Conservation (phyloP, 2,888 invertebrate genomes). For the Cataglyphis rosenhaueri region DNA sequence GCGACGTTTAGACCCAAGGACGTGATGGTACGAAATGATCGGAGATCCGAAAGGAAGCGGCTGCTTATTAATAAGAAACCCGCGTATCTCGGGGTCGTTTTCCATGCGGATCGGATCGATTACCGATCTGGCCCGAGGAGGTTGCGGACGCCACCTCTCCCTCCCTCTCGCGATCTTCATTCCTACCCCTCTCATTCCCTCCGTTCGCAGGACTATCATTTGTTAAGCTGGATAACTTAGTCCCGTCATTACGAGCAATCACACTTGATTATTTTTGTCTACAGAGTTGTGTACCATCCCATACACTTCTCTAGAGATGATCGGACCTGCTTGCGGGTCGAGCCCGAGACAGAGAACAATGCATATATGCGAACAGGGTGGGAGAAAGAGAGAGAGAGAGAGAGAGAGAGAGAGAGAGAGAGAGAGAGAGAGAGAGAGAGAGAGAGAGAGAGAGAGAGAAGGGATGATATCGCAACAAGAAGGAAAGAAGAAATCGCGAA, state of each 20-base stretch:
- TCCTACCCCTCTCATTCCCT: constrained; percentile 38
- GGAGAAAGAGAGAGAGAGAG: background rate
- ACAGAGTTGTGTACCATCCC: constrained; percentile 73
- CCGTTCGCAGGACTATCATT: constrained; percentile 80
- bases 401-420: constrained; percentile 12
- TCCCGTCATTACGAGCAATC: constrained; percentile 85
- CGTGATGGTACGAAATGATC: constrained; percentile 46
- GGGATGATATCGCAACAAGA: constrained; percentile 33
- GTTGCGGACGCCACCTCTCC: constrained; percentile 38
- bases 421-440: background rate
- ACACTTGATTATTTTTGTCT: constrained; percentile 85
- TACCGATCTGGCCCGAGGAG: constrained; percentile 76
- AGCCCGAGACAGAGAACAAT: constrained; percentile 35
- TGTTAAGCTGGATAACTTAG: constrained; percentile 85
- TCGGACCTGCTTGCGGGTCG: constrained; percentile 59
- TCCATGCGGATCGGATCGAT: constrained; percentile 82
- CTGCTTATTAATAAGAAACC: constrained; percentile 83
- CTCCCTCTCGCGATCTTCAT: constrained; percentile 44
- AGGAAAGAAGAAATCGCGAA: constrained; percentile 16
- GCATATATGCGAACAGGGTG: constrained; percentile 10
- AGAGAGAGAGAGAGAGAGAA: background rate
- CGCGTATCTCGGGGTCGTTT: constrained; percentile 79
- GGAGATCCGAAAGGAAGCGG: constrained; percentile 66
- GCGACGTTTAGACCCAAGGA: constrained; percentile 33
- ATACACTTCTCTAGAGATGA: constrained; percentile 66